Percentiles rank a stretch among this genome's conserved stretches.
Conservation (phyloP, 2,888 invertebrate genomes). For the Trichogramma evanescens region DNA sequence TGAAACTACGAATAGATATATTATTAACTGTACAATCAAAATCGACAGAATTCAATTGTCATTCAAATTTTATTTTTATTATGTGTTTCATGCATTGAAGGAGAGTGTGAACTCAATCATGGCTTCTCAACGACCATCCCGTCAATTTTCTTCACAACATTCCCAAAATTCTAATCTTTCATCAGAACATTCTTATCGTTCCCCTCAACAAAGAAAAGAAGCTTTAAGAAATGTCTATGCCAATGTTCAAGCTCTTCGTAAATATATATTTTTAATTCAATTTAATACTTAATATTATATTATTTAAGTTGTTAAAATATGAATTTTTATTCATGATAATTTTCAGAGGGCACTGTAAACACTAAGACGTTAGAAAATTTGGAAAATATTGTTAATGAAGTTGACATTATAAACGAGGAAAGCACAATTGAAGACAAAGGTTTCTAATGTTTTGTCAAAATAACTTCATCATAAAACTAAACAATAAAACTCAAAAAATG, state of each 20-base stretch:
- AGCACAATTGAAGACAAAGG: constrained; percentile 33
- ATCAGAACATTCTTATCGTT: constrained; percentile 11
- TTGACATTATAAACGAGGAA: constrained; percentile 32
- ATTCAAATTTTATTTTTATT: not conserved
- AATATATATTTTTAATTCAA: constrained; percentile 18
- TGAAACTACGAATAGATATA: too few relatives aligned
- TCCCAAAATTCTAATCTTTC: not conserved
- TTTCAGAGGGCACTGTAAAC: constrained; percentile 31
- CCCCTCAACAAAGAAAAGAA: constrained; percentile 31
- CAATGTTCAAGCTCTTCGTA: constrained; percentile 29
- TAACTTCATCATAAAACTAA: not conserved
- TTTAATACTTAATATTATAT: not conserved
- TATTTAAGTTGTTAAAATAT: not conserved
- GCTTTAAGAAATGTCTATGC: constrained; percentile 25
- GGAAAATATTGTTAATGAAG: constrained; percentile 31
- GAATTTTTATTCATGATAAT: constrained; percentile 1
- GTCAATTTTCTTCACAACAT: not conserved
- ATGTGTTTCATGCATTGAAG: not conserved
- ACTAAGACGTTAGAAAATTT: constrained; percentile 28
- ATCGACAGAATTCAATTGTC: not conserved
- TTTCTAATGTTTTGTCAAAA: constrained; percentile 18
- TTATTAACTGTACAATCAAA: not conserved
- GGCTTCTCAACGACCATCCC: constrained; percentile 1
- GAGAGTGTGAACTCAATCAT: not conserved
- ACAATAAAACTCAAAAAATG: constrained; percentile 1